Base-by-base conservation (phyloP, 2,888 invertebrate genomes). In the Hedya salicella region DNA sequence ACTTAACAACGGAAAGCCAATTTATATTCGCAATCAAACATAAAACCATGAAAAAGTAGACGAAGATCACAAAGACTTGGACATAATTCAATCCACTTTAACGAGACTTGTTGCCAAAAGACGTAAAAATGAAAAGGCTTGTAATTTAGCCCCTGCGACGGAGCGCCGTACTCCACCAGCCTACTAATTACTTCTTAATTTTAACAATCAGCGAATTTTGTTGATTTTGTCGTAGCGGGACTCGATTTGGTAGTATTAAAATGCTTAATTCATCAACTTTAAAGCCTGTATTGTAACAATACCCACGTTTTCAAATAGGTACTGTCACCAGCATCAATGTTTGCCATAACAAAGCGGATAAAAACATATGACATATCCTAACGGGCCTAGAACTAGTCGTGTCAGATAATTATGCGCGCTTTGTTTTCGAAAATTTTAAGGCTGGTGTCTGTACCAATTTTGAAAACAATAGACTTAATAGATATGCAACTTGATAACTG, bases 111-210 rank as follows among this genome's bases (percentile, higher is more conserved):
- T 52, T 52, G 16, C 21, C 19, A 2, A 53, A 59, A 42, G 40
- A 40, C 36, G 52, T 44, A 65, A 60, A 52, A 65, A 53, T 59
- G 30, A 39, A 44, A 65, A 64, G 57, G 50, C 64, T 44, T 59
- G 57, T 50, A 64, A 54, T 48, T 48, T 40, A 11, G 25, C 25
- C n/a, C n/a, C n/a, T 36, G 54, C 50, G n/a, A 14, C n/a, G 46
- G 46, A 42, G 40, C 19, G 13, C 5, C 16, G 17, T 30, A 46
- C 52, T 53, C 46, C 16, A 17, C 14, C 49, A 8, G 65, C 65
- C 52, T 66, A 48, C 60, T 66, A 66, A 66, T 66, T 61, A 49
- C 61, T 61, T 42, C 61, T 32, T 60, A 60, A 61, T 66, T 60
- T 49, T 54, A 66, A 65, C 54, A 66, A 66, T 66, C 54, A 54